Conservation (phyloP, 2,113 vertebrate genomes). For the Empidonax traillii region DNA sequence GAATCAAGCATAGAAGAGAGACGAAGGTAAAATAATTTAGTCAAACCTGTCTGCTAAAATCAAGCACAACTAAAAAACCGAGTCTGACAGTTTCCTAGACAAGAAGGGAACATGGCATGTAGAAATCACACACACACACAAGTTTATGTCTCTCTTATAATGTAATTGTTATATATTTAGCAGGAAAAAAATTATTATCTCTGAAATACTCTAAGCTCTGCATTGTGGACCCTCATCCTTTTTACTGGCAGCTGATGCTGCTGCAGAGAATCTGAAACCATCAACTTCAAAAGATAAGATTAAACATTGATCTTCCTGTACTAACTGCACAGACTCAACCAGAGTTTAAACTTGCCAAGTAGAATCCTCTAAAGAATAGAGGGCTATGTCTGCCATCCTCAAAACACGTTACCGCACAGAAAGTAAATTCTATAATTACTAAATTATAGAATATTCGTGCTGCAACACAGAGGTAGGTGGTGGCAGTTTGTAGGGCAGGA, state of each 20-base stretch:
- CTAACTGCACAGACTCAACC: background rate
- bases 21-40: background rate
- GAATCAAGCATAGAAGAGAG: background rate
- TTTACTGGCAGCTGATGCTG: constrained; percentile 7
- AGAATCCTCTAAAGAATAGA: background rate
- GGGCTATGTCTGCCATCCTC: background rate
- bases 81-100: background rate
- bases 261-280: background rate
- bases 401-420: background rate
- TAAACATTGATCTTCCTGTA: background rate
- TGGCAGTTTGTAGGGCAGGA: background rate
- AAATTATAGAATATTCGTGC: background rate
- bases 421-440: background rate
- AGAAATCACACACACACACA: background rate
- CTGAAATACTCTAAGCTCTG: background rate
- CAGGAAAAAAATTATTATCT: background rate
- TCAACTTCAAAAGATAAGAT: background rate
- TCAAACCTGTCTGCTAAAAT: background rate
- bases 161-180: background rate
- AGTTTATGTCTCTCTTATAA: background rate
- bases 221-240: background rate
- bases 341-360: constrained; percentile 4
- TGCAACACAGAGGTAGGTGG: background rate
- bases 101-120: background rate
- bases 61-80: background rate